A percentile compares a stretch with the other conserved stretches of the same genome.
Evolutionary conservation across 2,888 invertebrate species (phyloP).

Genomic region (Apodemia hepburni): DNA sequence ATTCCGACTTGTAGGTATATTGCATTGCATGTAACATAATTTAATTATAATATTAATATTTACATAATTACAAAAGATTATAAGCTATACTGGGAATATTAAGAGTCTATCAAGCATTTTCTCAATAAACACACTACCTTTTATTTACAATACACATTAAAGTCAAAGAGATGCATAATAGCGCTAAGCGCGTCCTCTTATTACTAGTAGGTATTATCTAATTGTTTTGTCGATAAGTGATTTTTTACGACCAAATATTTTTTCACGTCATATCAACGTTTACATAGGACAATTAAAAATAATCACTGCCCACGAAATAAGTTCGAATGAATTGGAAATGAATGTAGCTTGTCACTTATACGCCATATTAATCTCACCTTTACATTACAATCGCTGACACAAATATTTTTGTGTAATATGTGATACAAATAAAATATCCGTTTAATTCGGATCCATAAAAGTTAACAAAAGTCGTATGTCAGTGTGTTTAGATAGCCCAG

Average conservation of each 20-base stretch:
- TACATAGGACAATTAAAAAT: neutral
- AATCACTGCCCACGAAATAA: neutral
- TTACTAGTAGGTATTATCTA: neutral
- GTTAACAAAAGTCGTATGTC: neutral
- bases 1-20: neutral
- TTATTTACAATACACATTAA: neutral
- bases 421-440: neutral
- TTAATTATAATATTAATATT: constrained; percentile 5
- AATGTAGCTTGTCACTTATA: neutral
- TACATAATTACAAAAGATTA: constrained; percentile 10
- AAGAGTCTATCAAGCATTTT: neutral
- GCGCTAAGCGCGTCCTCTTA: constrained; percentile 3
- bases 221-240: neutral
- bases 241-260: neutral
- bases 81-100: constrained; percentile 3
- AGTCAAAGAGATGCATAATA: neutral
- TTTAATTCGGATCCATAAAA: neutral
- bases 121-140: constrained; percentile 1
- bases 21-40: constrained; percentile 2
- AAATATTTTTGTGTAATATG: neutral
- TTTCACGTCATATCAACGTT: neutral
- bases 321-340: neutral
- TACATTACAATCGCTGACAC: neutral
- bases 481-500: neutral
- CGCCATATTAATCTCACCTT: too few relatives aligned